Conservation (phyloP, 2,113 vertebrate species). For the Dicentrarchus labrax region DNA sequence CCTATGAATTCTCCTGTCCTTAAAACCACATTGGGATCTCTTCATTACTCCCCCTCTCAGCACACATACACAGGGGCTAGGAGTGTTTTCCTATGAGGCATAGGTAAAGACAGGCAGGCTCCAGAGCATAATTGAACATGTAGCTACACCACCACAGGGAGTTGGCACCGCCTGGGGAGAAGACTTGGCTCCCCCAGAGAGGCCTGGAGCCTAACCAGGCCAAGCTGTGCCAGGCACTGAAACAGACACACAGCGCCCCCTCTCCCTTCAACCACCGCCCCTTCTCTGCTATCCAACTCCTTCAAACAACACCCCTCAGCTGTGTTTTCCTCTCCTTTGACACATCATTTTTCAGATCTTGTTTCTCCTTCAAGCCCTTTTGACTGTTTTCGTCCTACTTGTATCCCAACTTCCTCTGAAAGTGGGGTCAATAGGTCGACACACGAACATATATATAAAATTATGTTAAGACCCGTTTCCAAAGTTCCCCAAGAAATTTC, state of each 20-base stretch:
- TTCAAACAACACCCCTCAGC: slow-evolving; percentile 49
- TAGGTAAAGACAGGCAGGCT: slow-evolving; percentile 79
- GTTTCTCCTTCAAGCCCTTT: not conserved
- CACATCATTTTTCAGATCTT: slow-evolving; percentile 23
- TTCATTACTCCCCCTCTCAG: slow-evolving; percentile 37
- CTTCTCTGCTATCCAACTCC: slow-evolving; percentile 26
- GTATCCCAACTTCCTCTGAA: not conserved
- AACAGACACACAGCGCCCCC: slow-evolving; percentile 63
- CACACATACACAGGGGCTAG: slow-evolving; percentile 44
- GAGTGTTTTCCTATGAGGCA: slow-evolving; percentile 70
- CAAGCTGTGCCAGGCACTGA: slow-evolving; percentile 71
- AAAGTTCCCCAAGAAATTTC: slow-evolving; percentile 59
- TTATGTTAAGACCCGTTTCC: slow-evolving; percentile 34
- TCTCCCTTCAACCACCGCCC: slow-evolving; percentile 33
- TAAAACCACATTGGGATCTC: slow-evolving; percentile 50
- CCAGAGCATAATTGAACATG: slow-evolving; percentile 83
- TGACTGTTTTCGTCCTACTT: not conserved
- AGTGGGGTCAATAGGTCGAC: slow-evolving; percentile 30
- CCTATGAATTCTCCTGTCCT: slow-evolving; percentile 20
- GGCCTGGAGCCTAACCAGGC: slow-evolving; percentile 72
- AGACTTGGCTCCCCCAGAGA: slow-evolving; percentile 77
- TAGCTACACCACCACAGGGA: slow-evolving; percentile 81
- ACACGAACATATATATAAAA: slow-evolving; percentile 7
- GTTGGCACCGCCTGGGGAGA: slow-evolving; percentile 78
- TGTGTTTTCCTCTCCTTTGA: slow-evolving; percentile 33